phyloP scores from a whole-genome alignment of 2,888 invertebrate genomes.

The Cecidostiba fungosa region DNA sequence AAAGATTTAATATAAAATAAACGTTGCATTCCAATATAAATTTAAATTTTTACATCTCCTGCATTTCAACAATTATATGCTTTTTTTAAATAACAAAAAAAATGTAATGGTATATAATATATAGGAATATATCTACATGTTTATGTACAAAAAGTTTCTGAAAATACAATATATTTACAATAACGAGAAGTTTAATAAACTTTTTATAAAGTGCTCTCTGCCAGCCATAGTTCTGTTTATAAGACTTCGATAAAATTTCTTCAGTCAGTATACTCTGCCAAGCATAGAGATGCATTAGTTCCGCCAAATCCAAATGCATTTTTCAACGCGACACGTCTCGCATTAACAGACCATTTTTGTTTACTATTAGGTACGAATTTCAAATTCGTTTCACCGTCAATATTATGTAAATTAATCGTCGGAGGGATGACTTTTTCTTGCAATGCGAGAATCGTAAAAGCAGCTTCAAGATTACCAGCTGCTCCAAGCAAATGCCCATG shows the following conservation, averaged over 20 bases:
- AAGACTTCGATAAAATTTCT: not conserved
- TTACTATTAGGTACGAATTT: constrained; percentile 86
- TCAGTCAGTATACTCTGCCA: constrained; percentile 78
- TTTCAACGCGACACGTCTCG: constrained; percentile 89
- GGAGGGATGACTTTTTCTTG: constrained; percentile 90
- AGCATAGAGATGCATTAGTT: constrained; percentile 95
- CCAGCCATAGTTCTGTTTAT: not conserved
- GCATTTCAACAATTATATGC: constrained; percentile 27
- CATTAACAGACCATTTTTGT: constrained; percentile 83
- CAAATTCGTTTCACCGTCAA: constrained; percentile 84
- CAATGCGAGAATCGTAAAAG: constrained; percentile 92
- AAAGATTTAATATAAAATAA: constrained; percentile 74
- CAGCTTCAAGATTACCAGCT: constrained; percentile 96
- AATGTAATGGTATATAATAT: constrained; percentile 27
- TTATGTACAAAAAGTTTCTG: constrained; percentile 61
- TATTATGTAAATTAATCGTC: constrained; percentile 91
- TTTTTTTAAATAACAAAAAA: constrained; percentile 11
- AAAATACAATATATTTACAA: constrained; percentile 62
- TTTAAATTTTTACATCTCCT: constrained; percentile 51
- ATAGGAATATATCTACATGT: constrained; percentile 35
- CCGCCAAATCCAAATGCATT: constrained; percentile 99
- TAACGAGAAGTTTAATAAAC: constrained; percentile 7
- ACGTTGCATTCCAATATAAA: constrained; percentile 75
- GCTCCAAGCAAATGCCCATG: constrained; percentile 98
- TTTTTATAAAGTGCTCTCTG: not conserved